phyloP scores from a whole-genome alignment of 2,888 invertebrate genomes.

The Brachylomia viminalis region DNA sequence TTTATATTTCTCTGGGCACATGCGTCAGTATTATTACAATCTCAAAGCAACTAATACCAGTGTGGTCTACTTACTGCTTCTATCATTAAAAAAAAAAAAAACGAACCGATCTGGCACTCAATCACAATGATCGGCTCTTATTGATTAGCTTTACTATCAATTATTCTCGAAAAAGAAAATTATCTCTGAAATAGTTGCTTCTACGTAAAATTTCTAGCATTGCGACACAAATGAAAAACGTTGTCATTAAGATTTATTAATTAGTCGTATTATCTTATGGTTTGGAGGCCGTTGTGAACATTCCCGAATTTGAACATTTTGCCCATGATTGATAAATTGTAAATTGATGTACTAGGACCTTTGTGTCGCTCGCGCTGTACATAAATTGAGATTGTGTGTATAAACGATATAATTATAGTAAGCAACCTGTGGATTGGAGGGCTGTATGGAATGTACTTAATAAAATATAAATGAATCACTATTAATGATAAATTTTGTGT shows the following conservation, averaged over 20 bases:
- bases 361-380: slow-evolving; percentile 71
- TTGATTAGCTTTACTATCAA: slow-evolving; percentile 10
- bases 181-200: slow-evolving; percentile 39
- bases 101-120: slow-evolving; percentile 27
- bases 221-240: slow-evolving; percentile 58
- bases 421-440: slow-evolving; percentile 74
- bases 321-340: slow-evolving; percentile 63
- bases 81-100: slow-evolving; percentile 13
- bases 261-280: slow-evolving; percentile 57
- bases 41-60: slow-evolving; percentile 65
- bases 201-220: slow-evolving; percentile 43
- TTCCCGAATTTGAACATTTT: slow-evolving; percentile 63
- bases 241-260: slow-evolving; percentile 51
- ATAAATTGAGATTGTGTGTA: slow-evolving; percentile 75
- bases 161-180: slow-evolving; percentile 10
- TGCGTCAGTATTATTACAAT: slow-evolving; percentile 73
- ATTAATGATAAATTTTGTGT: slow-evolving; percentile 76
- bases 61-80: slow-evolving; percentile 51
- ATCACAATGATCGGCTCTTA: slow-evolving; percentile 28
- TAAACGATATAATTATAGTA: slow-evolving; percentile 70
- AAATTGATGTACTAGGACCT: slow-evolving; percentile 61
- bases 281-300: slow-evolving; percentile 63
- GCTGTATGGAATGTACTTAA: slow-evolving; percentile 86
- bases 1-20: slow-evolving; percentile 53
- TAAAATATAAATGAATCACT: slow-evolving; percentile 72